Conservation (phyloP, 2,113 vertebrate genomes). For the Tonatia bakeri region DNA sequence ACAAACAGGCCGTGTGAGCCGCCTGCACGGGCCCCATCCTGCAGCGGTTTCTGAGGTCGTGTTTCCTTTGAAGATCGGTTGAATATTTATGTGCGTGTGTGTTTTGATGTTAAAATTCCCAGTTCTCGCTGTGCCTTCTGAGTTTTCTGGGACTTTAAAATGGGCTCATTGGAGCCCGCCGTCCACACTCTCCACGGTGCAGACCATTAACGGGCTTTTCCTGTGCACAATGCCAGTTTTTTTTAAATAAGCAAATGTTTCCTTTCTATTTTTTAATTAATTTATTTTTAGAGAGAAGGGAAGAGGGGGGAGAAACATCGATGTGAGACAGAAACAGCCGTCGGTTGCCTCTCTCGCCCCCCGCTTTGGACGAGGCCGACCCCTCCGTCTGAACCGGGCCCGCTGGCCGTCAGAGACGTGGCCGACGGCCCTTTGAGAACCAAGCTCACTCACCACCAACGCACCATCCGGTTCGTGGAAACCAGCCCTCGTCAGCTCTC, state of each 20-base stretch:
- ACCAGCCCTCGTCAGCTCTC: not conserved
- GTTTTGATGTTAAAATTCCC: conserved; percentile 30
- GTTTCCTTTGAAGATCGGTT: conserved; percentile 49
- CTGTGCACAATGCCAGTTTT: not conserved
- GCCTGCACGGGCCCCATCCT: not conserved
- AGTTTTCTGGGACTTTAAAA: conserved; percentile 21
- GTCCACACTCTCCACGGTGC: not conserved
- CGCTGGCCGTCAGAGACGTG: not conserved
- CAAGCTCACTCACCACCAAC: not conserved
- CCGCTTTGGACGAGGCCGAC: not conserved
- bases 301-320: too few species aligned
- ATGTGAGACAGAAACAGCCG: too few species aligned
- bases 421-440: not conserved
- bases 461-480: not conserved
- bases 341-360: too few species aligned
- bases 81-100: conserved; percentile 46
- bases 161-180: not conserved
- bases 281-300: too few species aligned
- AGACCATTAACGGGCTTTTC: not conserved
- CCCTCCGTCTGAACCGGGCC: not conserved
- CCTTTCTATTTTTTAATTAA: too few species aligned
- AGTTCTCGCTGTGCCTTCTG: not conserved
- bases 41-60: conserved; percentile 24
- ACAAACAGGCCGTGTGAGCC: not conserved
- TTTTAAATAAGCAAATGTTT: too few species aligned